Conservation (phyloP, 2,888 invertebrate genomes). For the Drosophila kokeensis region DNA sequence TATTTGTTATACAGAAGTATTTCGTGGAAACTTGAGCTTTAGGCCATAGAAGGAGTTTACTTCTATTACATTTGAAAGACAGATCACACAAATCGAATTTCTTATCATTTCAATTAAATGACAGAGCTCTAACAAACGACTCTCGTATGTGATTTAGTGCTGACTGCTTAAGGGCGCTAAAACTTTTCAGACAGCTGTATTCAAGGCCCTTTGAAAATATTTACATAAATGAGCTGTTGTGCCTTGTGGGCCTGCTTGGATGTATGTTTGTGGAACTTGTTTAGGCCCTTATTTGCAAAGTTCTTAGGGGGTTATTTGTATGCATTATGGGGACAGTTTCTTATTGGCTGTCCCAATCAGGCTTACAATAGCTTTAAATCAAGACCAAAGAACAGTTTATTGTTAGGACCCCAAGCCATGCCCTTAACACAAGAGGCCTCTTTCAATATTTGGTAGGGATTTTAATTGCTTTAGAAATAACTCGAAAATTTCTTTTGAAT, state of each 20-base stretch:
- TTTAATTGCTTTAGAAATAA: conserved; percentile 66
- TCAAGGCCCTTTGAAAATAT: conserved; percentile 54
- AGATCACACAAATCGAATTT: not conserved
- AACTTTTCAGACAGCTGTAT: conserved; percentile 48
- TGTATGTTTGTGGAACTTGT: conserved; percentile 41
- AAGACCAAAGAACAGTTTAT: conserved; percentile 11
- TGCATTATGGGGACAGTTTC: conserved; percentile 28
- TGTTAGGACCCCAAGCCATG: not conserved
- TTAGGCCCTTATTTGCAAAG: conserved; percentile 33
- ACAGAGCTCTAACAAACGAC: conserved; percentile 20
- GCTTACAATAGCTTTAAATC: conserved; percentile 47
- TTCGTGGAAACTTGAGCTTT: not conserved
- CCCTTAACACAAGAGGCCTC: conserved; percentile 1
- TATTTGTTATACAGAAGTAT: not conserved
- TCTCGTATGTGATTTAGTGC: conserved; percentile 56
- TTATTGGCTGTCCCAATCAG: conserved; percentile 36
- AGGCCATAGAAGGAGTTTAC: not conserved
- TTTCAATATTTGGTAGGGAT: conserved; percentile 56
- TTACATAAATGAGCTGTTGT: conserved; percentile 66
- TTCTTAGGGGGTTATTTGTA: conserved; percentile 14
- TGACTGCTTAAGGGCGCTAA: conserved; percentile 30
- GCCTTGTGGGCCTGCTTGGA: conserved; percentile 11
- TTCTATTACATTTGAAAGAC: not conserved
- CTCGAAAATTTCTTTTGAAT: conserved; percentile 23
- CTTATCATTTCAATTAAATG: not conserved